Percentiles rank a stretch among this genome's conserved stretches.
Conservation (phyloP, 2,797 vertebrate species). For the Poecilia gillii region DNA sequence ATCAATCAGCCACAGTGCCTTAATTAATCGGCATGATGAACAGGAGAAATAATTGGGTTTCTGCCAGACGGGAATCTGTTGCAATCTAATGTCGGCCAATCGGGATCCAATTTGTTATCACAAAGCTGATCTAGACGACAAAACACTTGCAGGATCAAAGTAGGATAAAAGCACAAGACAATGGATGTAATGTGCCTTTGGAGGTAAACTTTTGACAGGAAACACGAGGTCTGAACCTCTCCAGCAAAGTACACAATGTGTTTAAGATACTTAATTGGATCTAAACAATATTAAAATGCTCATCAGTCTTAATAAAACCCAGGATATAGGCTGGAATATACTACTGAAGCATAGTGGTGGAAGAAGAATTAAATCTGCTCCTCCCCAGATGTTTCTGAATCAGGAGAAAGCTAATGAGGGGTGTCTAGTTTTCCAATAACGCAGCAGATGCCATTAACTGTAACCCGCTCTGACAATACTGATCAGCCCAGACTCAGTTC, state of each 20-base stretch:
- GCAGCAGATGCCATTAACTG: slow-evolving; percentile 56
- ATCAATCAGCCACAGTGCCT: slow-evolving; percentile 74
- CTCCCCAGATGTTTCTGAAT: slow-evolving; percentile 62
- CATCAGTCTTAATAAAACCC: slow-evolving; percentile 17
- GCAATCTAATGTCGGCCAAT: slow-evolving; percentile 69
- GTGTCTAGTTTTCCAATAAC: slow-evolving; percentile 39
- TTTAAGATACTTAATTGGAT: slow-evolving; percentile 32
- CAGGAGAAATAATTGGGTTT: slow-evolving; percentile 78
- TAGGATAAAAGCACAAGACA: slow-evolving; percentile 53
- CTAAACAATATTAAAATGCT: slow-evolving; percentile 16
- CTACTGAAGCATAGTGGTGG: slow-evolving; percentile 44
- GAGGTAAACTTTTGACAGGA: slow-evolving; percentile 30
- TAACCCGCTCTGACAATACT: slow-evolving; percentile 38
- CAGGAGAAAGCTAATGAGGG: slow-evolving; percentile 58
- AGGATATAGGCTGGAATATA: slow-evolving; percentile 9
- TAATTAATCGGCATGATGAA: slow-evolving; percentile 77
- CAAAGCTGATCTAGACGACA: slow-evolving; percentile 58
- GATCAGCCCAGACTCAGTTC: slow-evolving; percentile 35
- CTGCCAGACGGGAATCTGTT: slow-evolving; percentile 74
- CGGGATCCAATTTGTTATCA: slow-evolving; percentile 59
- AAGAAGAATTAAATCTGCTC: slow-evolving; percentile 54
- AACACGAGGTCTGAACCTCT: slow-evolving; percentile 13
- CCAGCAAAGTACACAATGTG: not conserved
- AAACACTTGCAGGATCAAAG: slow-evolving; percentile 58
- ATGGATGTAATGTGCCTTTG: slow-evolving; percentile 38